Conservation (phyloP, 2,797 vertebrate genomes). For the Prunella strophiata region DNA sequence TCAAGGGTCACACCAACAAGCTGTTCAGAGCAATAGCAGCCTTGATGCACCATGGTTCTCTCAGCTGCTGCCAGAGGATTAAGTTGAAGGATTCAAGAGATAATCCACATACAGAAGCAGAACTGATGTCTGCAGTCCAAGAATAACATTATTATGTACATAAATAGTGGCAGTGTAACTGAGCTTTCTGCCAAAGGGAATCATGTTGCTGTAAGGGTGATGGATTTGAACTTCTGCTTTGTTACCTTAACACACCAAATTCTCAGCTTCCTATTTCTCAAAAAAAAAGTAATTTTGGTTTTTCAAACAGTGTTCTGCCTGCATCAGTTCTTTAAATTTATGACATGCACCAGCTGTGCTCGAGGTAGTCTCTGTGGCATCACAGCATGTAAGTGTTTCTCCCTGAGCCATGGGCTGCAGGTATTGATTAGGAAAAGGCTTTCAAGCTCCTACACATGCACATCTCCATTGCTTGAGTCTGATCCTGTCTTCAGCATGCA, state of each 20-base stretch:
- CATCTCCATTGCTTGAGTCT: not conserved
- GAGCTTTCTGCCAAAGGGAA: not conserved
- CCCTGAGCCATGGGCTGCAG: not conserved
- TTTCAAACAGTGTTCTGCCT: not conserved
- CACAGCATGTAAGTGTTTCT: not conserved
- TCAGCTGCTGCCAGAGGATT: conserved; percentile 22
- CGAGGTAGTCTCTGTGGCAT: not conserved
- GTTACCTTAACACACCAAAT: not conserved
- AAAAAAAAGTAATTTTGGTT: not conserved
- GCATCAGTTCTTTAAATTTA: not conserved
- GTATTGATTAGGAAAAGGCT: not conserved
- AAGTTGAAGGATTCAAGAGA: conserved; percentile 17
- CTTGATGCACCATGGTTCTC: not conserved
- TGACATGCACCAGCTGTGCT: not conserved
- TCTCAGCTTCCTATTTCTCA: not conserved
- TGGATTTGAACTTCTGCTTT: not conserved
- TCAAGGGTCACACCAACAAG: conserved; percentile 18
- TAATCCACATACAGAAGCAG: conserved; percentile 7
- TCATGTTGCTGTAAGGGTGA: not conserved
- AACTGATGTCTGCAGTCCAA: not conserved
- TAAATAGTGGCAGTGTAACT: not conserved
- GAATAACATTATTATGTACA: conserved; percentile 1
- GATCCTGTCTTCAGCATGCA: not conserved
- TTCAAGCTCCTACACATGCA: not conserved
- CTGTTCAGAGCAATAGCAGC: not conserved